phyloP scores from a whole-genome alignment of 2,888 invertebrate species.

The Emmelina monodactyla region DNA sequence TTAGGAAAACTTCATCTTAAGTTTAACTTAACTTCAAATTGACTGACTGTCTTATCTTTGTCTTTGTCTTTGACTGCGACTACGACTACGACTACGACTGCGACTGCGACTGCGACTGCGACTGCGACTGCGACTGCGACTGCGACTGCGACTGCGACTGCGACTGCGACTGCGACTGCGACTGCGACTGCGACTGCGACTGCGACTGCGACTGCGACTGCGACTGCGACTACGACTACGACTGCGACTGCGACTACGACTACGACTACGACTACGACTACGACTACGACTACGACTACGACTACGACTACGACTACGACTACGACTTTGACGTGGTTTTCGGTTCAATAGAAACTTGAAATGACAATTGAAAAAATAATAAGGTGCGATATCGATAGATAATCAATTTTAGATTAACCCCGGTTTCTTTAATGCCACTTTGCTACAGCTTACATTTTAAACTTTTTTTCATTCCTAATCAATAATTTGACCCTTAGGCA shows the following conservation, averaged over 20 bases:
- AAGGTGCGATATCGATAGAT: too few species aligned
- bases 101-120: constrained; percentile 4
- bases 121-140: constrained; percentile 3
- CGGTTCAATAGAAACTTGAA: too few species aligned
- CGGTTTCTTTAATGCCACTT: too few species aligned
- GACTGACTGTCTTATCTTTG: too few species aligned
- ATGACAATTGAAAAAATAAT: too few species aligned
- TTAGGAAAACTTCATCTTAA: too few species aligned
- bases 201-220: constrained; percentile 2
- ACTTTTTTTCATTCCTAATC: too few species aligned
- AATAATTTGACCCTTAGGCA: too few species aligned
- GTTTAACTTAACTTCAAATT: too few species aligned
- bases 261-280: constrained; percentile 2
- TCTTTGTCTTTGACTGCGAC: constrained; percentile 2
- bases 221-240: constrained; percentile 3
- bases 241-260: constrained; percentile 3
- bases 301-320: constrained; percentile 1
- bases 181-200: constrained; percentile 3
- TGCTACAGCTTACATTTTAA: too few species aligned
- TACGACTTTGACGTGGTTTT: constrained; percentile 1
- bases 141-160: constrained; percentile 2
- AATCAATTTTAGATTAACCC: too few species aligned
- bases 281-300: constrained; percentile 1
- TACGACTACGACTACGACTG: constrained; percentile 1
- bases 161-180: constrained; percentile 3